These are phyloP conservation scores for Phallusia fumigata DNA, from an alignment of 23 tunicate genomes.

Conservation along the genomic window DNA sequence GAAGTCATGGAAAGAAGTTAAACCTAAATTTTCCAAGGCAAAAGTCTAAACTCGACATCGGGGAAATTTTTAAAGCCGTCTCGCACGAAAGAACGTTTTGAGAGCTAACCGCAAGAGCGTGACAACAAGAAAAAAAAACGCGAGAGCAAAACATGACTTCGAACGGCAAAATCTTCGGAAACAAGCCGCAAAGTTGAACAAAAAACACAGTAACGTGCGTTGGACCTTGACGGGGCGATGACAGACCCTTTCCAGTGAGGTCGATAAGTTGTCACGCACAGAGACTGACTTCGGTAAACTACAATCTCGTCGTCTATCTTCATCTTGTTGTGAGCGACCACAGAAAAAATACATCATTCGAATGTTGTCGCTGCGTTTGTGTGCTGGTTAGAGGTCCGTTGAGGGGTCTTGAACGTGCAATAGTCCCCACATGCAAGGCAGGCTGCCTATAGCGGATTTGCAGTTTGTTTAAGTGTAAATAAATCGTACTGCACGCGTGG, in stretches of 20 bases:
- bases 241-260: background rate
- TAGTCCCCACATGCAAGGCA: background rate
- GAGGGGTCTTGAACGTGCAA: background rate
- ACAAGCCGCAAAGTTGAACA: background rate
- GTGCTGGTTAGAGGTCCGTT: background rate
- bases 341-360: background rate
- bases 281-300: background rate
- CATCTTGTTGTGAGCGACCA: background rate
- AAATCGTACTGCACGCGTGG: background rate
- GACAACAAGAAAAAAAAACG: too few species aligned
- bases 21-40: too few species aligned
- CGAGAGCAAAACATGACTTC: too few species aligned
- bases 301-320: background rate
- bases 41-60: too few species aligned
- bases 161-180: too few species aligned
- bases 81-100: too few species aligned
- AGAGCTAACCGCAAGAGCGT: too few species aligned
- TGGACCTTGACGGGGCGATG: background rate
- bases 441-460: background rate
- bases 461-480: background rate
- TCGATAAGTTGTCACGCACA: background rate
- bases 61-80: too few species aligned
- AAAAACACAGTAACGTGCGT: background rate
- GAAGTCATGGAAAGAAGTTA: too few species aligned
- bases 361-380: too few species aligned